phyloP scores from a whole-genome alignment of 35 echinoderm and acorn worm species.

The Lytechinus variegatus region DNA sequence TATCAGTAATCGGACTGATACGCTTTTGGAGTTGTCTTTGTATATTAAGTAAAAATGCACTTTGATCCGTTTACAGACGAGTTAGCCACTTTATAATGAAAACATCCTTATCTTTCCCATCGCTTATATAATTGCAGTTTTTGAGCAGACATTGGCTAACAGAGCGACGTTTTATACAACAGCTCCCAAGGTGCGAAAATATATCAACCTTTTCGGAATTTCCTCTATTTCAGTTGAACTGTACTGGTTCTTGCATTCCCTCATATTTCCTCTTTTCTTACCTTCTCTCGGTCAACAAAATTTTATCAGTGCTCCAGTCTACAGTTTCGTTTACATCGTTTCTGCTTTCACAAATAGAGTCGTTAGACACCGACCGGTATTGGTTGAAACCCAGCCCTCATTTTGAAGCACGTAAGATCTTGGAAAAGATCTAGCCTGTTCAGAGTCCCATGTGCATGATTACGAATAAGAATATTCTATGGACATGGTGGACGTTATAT shows the following conservation, averaged over 20 bases:
- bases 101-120: not conserved
- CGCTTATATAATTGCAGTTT: not conserved
- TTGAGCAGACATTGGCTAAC: not conserved
- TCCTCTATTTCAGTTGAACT: not conserved
- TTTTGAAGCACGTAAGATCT: not conserved
- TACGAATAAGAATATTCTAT: not conserved
- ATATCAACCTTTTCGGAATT: not conserved
- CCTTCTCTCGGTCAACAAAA: not conserved
- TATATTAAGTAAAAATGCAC: not conserved
- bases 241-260: not conserved
- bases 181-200: not conserved
- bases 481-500: not conserved
- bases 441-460: not conserved
- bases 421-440: not conserved
- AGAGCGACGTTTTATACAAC: not conserved
- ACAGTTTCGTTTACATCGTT: not conserved
- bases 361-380: not conserved
- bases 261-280: not conserved
- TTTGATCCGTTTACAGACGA: not conserved
- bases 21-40: too few relatives aligned
- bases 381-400: not conserved
- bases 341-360: conserved; percentile 12
- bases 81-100: not conserved
- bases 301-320: not conserved
- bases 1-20: too few relatives aligned